Conservation (phyloP, 2,797 vertebrate species). For the Macropodus opercularis region DNA sequence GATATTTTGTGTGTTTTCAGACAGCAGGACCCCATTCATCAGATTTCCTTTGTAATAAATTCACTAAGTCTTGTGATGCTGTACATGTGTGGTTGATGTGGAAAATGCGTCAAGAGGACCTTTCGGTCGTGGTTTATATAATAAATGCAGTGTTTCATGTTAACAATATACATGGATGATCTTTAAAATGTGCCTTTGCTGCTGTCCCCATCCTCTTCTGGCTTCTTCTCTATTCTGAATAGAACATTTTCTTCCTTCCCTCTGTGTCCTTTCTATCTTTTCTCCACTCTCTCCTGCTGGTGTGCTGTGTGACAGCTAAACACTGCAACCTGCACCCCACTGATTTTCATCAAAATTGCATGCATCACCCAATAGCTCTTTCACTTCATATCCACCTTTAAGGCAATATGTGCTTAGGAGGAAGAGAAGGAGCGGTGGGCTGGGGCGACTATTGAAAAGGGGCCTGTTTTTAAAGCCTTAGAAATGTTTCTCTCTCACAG, state of each 20-base stretch:
- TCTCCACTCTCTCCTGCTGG: conserved; percentile 57
- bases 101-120: no score
- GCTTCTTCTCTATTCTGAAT: conserved; percentile 34
- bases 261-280: conserved; percentile 34
- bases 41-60: background rate
- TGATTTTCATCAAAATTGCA: conserved; percentile 71
- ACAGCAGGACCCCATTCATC: background rate
- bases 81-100: no score
- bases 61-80: no score
- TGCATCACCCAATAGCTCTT: conserved; percentile 57
- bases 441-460: background rate
- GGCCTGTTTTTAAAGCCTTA: conserved; percentile 5
- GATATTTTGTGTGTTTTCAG: background rate
- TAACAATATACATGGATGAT: conserved; percentile 12
- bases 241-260: conserved; percentile 50
- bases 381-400: conserved; percentile 54
- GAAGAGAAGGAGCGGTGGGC: conserved; percentile 30
- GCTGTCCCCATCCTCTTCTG: conserved; percentile 22
- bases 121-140: background rate
- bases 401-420: conserved; percentile 36
- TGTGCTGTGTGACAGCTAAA: conserved; percentile 65
- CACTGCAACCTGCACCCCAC: conserved; percentile 62
- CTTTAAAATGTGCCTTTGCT: conserved; percentile 24
- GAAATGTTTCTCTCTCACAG: conserved; percentile 7
- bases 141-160: background rate